Conservation (phyloP, 2,113 vertebrate genomes). For the Monopterus albus region DNA sequence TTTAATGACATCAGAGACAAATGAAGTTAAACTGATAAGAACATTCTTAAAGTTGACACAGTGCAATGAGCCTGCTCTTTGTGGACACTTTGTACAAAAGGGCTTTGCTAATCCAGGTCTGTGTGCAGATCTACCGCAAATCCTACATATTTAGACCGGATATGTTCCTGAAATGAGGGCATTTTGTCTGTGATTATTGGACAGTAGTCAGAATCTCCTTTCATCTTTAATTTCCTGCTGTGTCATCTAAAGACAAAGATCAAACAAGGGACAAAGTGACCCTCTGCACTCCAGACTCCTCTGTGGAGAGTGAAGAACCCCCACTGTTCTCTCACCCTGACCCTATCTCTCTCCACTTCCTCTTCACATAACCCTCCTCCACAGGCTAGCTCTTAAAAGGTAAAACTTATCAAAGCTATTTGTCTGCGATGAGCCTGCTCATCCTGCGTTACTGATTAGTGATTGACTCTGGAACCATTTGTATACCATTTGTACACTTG, state of each 20-base stretch:
- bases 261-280: constrained; percentile 82
- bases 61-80: not conserved
- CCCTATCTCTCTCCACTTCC: constrained; percentile 67
- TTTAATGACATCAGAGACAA: constrained; percentile 30
- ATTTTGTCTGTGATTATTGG: constrained; percentile 78
- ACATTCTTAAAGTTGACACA: constrained; percentile 5
- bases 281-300: constrained; percentile 75
- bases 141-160: constrained; percentile 40
- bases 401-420: constrained; percentile 75
- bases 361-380: constrained; percentile 71
- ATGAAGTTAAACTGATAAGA: constrained; percentile 26
- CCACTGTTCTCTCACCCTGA: constrained; percentile 58
- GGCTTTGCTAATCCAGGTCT: constrained; percentile 25
- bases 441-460: constrained; percentile 76
- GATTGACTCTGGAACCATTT: constrained; percentile 67
- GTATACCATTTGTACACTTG: constrained; percentile 55
- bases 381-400: constrained; percentile 67
- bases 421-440: constrained; percentile 72
- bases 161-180: constrained; percentile 66
- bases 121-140: constrained; percentile 33
- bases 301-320: constrained; percentile 55
- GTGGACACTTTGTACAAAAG: constrained; percentile 14
- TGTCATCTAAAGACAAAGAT: constrained; percentile 80
- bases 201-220: constrained; percentile 80
- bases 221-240: constrained; percentile 84